Base-by-base conservation (phyloP, 2,797 vertebrate species). In the Orestias chungarensis region DNA sequence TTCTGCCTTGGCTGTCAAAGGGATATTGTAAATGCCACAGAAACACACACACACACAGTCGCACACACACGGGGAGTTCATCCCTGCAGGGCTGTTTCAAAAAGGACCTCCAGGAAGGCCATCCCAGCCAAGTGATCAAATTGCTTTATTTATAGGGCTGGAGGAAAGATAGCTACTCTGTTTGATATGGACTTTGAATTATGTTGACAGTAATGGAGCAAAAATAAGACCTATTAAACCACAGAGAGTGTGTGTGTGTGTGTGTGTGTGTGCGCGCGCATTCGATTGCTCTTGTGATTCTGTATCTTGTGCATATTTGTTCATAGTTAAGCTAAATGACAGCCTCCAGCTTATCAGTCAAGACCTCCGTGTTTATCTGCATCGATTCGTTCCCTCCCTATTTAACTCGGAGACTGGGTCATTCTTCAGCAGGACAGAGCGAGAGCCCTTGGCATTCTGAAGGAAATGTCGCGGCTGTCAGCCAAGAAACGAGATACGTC, bases 381-480 rank as follows among this genome's bases (percentile, higher is more conserved):
- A 89, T 90, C 66, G 78, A 83, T 88, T 87, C 76, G 70, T 74
- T 88, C 75, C 71, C 46, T 43, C 71, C 1, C 18, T 86, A 74
- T 90, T 87, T 84, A 80, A 76, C 82, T 82, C 73, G 66, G 3
- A 1, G 66, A 79, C 70, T 64, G 75, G 82, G 82, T 76, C 82
- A 76, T 78, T 73, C 61, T 66, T 82, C 77, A 66, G 72, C 50
- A 74, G 76, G 73, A 78, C 35, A 20, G 64, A 74, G 50, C 15
- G 64, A 66, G n/a, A 75, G 78, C 80, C 77, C 78, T 68, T 85
- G 83, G 78, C 86, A 87, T 90, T 87, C 79, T 77, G 70, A 82
- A 55, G 75, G 29, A 90, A 91, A 93, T 90, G 86, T 85, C 89
- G 91, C 75, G 55, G 82, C 71, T 38, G 54, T 84, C 77, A 73